Base-by-base conservation (phyloP, 1,140 invertebrate species). In the Amyelois transitella region DNA sequence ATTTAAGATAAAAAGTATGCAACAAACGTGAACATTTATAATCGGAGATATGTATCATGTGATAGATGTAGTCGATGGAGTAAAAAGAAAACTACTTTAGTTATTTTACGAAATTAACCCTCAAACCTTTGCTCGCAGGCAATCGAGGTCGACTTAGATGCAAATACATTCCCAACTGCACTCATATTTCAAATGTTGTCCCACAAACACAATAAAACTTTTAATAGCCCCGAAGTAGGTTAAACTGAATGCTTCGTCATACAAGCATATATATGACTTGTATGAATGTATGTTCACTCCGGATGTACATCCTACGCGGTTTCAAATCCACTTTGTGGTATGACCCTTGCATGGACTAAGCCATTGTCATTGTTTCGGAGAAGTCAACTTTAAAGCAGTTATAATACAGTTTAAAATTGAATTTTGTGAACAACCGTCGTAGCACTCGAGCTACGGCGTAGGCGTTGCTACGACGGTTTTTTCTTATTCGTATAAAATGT, bases 311-410 rank as follows among this genome's bases (percentile, higher is more conserved):
- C 68, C 64, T 66, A 60, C 58, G 75, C 60, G 72, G 69, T 76
- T 71, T 67, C 61, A 64, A 73, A 77, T 73, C 67, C 64, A 72
- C 66, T 76, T 80, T 74, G 75, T 62, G 71, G 72, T 66, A 47
- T 66, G 62, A 69, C 66, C 63, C 57, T 54, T 60, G 45, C 45
- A 21, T 20, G 18, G 43, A 38, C 32, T 38, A 38, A 38, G 32
- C 32, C n/a, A 14, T 12, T n/a, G n/a, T n/a, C n/a, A 14, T 38
- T 38, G 32, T 38, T 38, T 38, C 3, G n/a, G 12, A 14, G n/a
- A 38, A 38, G n/a, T 38, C 32, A 8, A 2, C 32, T 38, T 14
- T 38, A 38, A 38, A 1, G n/a, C 6, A 4, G 6, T n/a, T 4
- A 1, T 12, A 38, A 38, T 38, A 38, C 1, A 2, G 32, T 38